These are phyloP conservation scores for Ictalurus punctatus DNA, from an alignment of 2,113 vertebrate genomes.

Conservation along the genomic window DNA sequence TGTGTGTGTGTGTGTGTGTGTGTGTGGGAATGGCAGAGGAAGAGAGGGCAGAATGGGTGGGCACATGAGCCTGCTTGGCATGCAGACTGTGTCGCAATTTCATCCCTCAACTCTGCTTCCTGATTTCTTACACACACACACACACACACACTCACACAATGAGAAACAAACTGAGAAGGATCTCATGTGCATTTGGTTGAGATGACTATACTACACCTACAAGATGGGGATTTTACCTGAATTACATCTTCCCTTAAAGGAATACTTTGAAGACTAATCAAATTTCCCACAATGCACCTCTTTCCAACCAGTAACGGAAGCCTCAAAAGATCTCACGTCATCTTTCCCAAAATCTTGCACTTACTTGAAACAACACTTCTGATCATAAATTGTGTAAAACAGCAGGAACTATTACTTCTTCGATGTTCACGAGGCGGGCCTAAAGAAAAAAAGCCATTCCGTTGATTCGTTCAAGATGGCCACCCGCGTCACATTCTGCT, in stretches of 20 bases:
- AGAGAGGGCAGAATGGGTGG: slow-evolving; percentile 55
- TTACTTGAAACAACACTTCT: neutral
- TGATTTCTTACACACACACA: slow-evolving; percentile 23
- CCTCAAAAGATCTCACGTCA: neutral
- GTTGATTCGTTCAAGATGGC: neutral
- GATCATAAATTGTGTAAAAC: neutral
- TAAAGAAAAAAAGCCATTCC: neutral
- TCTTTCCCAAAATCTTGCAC: neutral
- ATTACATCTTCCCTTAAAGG: neutral
- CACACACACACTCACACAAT: slow-evolving; percentile 6
- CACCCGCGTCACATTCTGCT: neutral
- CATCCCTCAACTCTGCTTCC: slow-evolving; percentile 35
- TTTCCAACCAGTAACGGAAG: neutral
- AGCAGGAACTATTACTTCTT: neutral
- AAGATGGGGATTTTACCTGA: neutral
- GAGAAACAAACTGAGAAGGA: neutral
- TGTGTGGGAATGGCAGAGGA: slow-evolving; percentile 11
- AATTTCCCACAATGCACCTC: neutral
- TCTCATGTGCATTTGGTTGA: neutral
- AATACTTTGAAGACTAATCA: neutral
- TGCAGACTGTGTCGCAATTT: slow-evolving; percentile 65
- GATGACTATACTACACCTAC: neutral
- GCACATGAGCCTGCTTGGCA: slow-evolving; percentile 69
- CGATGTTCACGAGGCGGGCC: neutral
- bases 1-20: slow-evolving; percentile 16